Base-by-base conservation (phyloP, 2,113 vertebrate species). In the Salvelinus sp. region DNA sequence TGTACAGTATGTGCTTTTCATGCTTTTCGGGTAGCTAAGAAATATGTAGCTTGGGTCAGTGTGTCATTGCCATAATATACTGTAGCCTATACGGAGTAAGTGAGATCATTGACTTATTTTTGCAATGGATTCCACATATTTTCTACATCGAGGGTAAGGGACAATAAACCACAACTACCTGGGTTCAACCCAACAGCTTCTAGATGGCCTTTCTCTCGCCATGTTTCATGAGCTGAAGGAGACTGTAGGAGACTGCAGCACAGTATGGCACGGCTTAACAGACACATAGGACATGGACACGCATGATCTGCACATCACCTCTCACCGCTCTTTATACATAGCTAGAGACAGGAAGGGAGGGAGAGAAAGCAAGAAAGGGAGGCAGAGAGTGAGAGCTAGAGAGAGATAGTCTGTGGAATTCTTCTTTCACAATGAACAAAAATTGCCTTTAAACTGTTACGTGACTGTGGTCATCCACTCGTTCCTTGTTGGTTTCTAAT, bases 131-230 rank as follows among this genome's bases (percentile, higher is more conserved):
- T 68, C 66, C 28, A 67, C 30, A 7, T 68, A 68, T 23, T 30
- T 33, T 22, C 9, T 10, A n/a, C 62, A 63, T 20, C 9, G 9
- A 44, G 38, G 38, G 16, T 22, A 27, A 20, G 20, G 38, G 7
- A 68, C 66, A n/a, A 68, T 16, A 38, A 44, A 68, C 66, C 66
- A 33, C 66, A 68, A n/a, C 16, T 38, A 68, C 66, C 66, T 68
- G 28, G 66, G 66, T 4, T 68, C 66, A 7, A 1, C 30, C 66
- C 18, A 44, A 68, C 0, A 68, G 66, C 28, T 68, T 6, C 30
- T n/a, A 63, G 20, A 63, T n/a, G 20, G n/a, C 62, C 62, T 63
- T 63, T 44, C 28, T 67, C 30, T 68, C 66, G 33, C 16, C 20
- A 68, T 68, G 30, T 68, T 68, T 68, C 66, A 44, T n/a, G 66